Evolutionary conservation across 2,888 invertebrate genomes (phyloP), one percentile per base, ranked within the genome.

Genomic region (Branchipolynoe longqiensis): DNA sequence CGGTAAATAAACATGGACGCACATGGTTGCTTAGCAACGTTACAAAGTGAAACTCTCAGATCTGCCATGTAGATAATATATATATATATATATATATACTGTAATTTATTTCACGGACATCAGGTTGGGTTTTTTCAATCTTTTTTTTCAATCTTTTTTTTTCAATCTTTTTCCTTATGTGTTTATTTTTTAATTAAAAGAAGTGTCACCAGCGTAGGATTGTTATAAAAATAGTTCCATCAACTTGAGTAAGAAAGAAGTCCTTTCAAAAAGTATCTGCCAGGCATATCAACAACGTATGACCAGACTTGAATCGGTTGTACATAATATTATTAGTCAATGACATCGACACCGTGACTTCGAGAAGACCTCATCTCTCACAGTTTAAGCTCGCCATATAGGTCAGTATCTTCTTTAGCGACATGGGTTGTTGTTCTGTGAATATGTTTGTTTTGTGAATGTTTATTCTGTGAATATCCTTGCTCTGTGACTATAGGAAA

Each of bases 1-100:
- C 8, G 18, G 48, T 48, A 48, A 48, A 48, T 12, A 12, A 48
- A 12, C 48, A 18, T 18, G 8, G 48, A 4, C 14, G 25, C 18
- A 78, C 22, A 48, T 6, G 25, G 78, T 48, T 78, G 78, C 54
- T 78, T 78, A 78, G 78, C 78, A 78, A 78, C 78, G 38, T 69
- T 6, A 31, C 1, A 38, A 14, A 69, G 38, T 22, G 18, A 36
- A 22, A 12, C 28, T 62, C 18, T 69, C 69, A 69, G 38, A 69
- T 69, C 69, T 69, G 62, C n/a, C 14, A 25, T 14, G 31, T 14
- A 62, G 2, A 62, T 25, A 14, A 28, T n/a, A 28, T 62, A 3
- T 62, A 28, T 62, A n/a, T 28, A 25, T n/a, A 14, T 25, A n/a
- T 18, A 25, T 28, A 25, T n/a, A 62, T 31, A 62, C 25, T 22